phyloP scores from a whole-genome alignment of 2,888 invertebrate species.

The Apamea sordens region DNA sequence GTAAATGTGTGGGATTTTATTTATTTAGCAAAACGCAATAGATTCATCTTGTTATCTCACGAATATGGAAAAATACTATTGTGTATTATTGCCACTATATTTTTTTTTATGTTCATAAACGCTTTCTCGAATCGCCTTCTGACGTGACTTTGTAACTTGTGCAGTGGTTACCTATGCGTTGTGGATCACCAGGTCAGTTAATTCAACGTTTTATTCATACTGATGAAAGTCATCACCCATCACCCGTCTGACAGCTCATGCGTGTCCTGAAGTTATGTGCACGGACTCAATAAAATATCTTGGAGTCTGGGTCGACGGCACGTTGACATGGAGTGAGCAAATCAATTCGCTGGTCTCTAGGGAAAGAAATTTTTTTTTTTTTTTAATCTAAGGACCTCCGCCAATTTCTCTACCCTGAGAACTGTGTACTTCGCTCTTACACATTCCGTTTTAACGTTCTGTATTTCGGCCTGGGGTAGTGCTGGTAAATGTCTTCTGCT shows the following conservation, averaged over 20 bases:
- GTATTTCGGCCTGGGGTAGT: not conserved
- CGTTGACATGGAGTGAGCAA: not conserved
- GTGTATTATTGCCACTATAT: not conserved
- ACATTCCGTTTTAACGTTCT: constrained; percentile 1
- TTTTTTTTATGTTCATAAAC: not conserved
- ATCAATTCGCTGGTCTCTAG: not conserved
- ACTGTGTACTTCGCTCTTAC: not conserved
- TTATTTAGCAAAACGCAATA: not conserved
- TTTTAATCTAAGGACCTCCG: not conserved
- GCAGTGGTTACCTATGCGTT: not conserved
- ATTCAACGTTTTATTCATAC: not conserved
- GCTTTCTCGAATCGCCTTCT: not conserved
- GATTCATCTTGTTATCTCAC: not conserved
- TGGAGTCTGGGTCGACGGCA: not conserved
- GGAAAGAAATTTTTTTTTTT: constrained; percentile 6
- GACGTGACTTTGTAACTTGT: not conserved
- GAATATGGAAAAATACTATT: not conserved
- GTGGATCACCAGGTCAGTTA: not conserved
- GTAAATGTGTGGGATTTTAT: not conserved
- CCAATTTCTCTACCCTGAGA: not conserved
- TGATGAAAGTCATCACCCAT: not conserved
- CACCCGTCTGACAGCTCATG: not conserved
- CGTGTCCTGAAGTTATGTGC: too few species aligned
- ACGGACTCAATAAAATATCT: too few species aligned
- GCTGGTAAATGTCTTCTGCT: constrained; percentile 2